Base-by-base conservation (phyloP, 2,797 vertebrate species). In the Apogon hyalosoma region DNA sequence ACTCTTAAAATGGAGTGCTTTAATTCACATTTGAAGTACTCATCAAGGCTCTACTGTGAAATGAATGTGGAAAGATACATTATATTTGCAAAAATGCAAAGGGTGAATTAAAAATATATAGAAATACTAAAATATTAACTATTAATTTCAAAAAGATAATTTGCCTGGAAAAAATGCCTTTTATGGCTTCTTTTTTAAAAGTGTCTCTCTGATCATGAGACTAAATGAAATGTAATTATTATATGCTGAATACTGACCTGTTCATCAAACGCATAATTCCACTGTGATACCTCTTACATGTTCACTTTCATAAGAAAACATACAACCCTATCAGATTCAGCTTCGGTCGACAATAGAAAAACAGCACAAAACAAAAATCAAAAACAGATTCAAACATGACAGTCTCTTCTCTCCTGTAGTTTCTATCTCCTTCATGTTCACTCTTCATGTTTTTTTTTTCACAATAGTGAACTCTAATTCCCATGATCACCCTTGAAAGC, bases 11-110 rank as follows among this genome's bases (percentile, higher is more conserved):
- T 93, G 77, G 88, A 94, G 91, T 91, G 92, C 91, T 92, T 94
- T 94, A 94, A 94, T 94, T 94, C 93, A 93, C 92, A 93, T 94
- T 86, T 91, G 87, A 93, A 92, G 93, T 91, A 90, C 89, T 94
- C 92, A 94, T 94, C 93, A 94, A 92, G 93, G 88, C 90, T 74
- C 81, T 40, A 75, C 77, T 81, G 87, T 53, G 75, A 86, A 90
- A 93, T 89, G 80, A 93, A 91, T 93, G 90, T 92, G 79, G 90
- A 94, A 90, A 90, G 92, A 93, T 92, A 92, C 92, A 93, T 94
- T 93, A 92, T 92, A 92, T 93, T 93, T 94, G 89, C 89, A 92
- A 87, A 93, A 95, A 94, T 92, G 91, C 92, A 93, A 93, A 92
- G 92, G 88, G 81, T 47, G 75, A 87, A 94, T 94, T 75, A 94